These are phyloP conservation scores for Notodonta dromedarius DNA, from an alignment of 2,888 invertebrate species.

Conservation along the genomic window DNA sequence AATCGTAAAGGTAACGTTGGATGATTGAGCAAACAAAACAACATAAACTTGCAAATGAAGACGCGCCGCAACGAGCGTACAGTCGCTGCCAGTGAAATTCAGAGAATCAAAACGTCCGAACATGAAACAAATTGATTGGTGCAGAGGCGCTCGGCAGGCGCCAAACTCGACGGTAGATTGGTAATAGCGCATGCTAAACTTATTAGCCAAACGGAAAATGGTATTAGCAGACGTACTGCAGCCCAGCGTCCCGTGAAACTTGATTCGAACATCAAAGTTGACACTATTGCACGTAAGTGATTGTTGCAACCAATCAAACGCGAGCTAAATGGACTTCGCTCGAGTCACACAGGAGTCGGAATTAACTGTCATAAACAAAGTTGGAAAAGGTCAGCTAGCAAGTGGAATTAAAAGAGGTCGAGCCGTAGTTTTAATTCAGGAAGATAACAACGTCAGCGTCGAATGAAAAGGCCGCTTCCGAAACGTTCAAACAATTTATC, in stretches of 20 bases:
- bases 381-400: constrained; percentile 48
- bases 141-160: constrained; percentile 67
- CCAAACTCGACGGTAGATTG: constrained; percentile 76
- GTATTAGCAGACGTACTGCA: constrained; percentile 75
- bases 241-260: constrained; percentile 67
- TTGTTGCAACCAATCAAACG: constrained; percentile 80
- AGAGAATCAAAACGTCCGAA: constrained; percentile 79
- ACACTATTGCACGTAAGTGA: constrained; percentile 75
- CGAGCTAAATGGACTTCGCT: constrained; percentile 63
- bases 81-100: constrained; percentile 64
- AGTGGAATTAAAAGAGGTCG: constrained; percentile 51
- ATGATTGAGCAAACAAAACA: constrained; percentile 58
- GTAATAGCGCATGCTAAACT: constrained; percentile 83
- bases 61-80: constrained; percentile 65
- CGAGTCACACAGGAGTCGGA: constrained; percentile 47
- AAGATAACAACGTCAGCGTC: constrained; percentile 72
- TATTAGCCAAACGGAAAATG: constrained; percentile 83
- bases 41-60: constrained; percentile 73
- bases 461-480: constrained; percentile 67
- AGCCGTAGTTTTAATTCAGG: constrained; percentile 64
- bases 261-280: constrained; percentile 76
- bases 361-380: constrained; percentile 60
- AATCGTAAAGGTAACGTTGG: constrained; percentile 48
- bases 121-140: constrained; percentile 81
- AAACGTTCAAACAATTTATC: constrained; percentile 83